Evolutionary conservation across 2,113 vertebrate genomes (phyloP).

Genomic region (Podocnemis expansa): DNA sequence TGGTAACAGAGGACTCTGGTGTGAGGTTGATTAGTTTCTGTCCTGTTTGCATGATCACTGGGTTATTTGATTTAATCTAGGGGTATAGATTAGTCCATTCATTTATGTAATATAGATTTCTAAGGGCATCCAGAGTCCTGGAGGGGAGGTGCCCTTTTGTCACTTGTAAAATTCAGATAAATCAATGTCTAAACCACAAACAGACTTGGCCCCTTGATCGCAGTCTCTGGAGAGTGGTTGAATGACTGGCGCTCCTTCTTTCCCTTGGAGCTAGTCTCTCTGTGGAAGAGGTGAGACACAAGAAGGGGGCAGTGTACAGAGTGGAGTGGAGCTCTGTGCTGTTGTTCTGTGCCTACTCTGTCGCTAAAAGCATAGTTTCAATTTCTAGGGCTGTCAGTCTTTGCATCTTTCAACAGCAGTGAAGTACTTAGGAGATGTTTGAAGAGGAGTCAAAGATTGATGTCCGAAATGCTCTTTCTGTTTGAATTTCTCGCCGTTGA

Average conservation of each 20-base stretch:
- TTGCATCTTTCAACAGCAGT: neutral
- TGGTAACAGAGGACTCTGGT: neutral
- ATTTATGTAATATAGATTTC: neutral
- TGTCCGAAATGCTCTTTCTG: neutral
- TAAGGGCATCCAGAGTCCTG: neutral
- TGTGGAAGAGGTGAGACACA: neutral
- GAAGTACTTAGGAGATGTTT: neutral
- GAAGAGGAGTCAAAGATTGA: neutral
- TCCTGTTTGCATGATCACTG: neutral
- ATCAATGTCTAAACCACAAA: neutral
- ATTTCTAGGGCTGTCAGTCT: neutral
- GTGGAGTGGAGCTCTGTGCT: neutral
- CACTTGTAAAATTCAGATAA: neutral
- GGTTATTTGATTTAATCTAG: neutral
- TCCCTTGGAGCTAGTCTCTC: neutral
- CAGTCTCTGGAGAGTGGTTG: neutral
- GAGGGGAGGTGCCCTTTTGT: neutral
- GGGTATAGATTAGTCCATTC: fast-evolving
- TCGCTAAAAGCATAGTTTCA: neutral
- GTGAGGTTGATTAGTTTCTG: neutral
- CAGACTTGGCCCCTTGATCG: neutral
- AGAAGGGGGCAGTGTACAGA: neutral
- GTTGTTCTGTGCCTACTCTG: neutral
- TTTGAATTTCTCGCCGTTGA: neutral
- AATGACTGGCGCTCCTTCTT: neutral